A percentile compares a stretch with the other conserved stretches of the same genome.
These are phyloP conservation scores for Agrilus mali DNA, from an alignment of 2,888 invertebrate genomes.

Conservation along the genomic window DNA sequence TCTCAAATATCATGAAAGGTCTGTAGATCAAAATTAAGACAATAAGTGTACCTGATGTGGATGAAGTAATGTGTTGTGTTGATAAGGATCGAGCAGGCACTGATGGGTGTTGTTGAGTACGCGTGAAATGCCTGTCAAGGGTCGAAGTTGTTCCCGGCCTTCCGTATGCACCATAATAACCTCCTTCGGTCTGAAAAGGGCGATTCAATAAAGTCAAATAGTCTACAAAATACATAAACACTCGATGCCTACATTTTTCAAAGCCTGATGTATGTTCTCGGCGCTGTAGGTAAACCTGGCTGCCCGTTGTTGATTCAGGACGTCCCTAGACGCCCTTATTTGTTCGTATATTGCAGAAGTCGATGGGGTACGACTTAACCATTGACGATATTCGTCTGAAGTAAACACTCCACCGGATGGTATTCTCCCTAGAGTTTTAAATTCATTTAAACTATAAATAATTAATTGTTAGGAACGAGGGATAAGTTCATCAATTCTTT, in stretches of 20 bases:
- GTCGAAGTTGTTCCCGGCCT: slow-evolving; percentile 57
- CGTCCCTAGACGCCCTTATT: slow-evolving; percentile 68
- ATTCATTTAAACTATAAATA: too few species aligned
- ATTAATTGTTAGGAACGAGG: too few species aligned
- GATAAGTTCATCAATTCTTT: too few species aligned
- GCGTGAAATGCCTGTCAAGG: slow-evolving; percentile 51
- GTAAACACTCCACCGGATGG: slow-evolving; percentile 54
- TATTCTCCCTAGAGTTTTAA: slow-evolving; percentile 22
- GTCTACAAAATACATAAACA: not conserved
- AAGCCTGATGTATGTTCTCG: slow-evolving; percentile 78
- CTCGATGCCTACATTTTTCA: slow-evolving; percentile 57
- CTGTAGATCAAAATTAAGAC: too few species aligned
- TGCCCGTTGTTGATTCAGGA: slow-evolving; percentile 52
- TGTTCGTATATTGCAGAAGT: slow-evolving; percentile 89
- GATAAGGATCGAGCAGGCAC: slow-evolving; percentile 65
- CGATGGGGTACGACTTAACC: slow-evolving; percentile 81
- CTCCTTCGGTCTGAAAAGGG: slow-evolving; percentile 27
- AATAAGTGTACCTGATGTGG: slow-evolving; percentile 38
- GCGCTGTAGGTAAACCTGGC: slow-evolving; percentile 80
- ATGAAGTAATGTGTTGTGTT: slow-evolving; percentile 53
- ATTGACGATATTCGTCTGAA: slow-evolving; percentile 86
- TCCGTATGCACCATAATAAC: slow-evolving; percentile 43
- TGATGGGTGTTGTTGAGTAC: slow-evolving; percentile 38
- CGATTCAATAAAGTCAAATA: not conserved
- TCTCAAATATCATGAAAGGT: too few species aligned